A percentile compares a stretch with the other conserved stretches of the same genome.
Evolutionary conservation across 2,888 invertebrate genomes (phyloP).

Genomic region (Eupithecia dodoneata): DNA sequence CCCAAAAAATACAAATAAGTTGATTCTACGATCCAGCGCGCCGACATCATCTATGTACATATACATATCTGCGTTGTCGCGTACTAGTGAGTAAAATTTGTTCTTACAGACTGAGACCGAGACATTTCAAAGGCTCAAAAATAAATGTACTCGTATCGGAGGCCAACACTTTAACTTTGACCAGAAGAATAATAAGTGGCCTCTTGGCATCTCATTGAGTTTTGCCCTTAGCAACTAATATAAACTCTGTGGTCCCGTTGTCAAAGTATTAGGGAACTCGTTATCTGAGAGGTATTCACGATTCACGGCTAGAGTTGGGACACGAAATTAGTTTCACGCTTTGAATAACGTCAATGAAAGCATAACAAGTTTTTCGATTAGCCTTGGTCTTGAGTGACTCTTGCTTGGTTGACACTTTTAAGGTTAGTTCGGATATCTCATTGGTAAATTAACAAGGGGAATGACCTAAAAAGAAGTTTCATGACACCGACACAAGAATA

Average conservation of each 20-base stretch:
- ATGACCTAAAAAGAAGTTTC: neutral
- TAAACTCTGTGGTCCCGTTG: conserved; percentile 47
- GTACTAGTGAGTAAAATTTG: too few species aligned
- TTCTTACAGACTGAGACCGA: too few species aligned
- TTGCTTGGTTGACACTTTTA: neutral
- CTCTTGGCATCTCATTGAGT: conserved; percentile 5
- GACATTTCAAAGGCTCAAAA: too few species aligned
- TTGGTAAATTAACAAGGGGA: neutral
- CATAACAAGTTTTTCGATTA: conserved; percentile 9
- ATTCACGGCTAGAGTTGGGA: conserved; percentile 35
- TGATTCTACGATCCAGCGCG: too few species aligned
- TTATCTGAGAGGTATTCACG: conserved; percentile 52
- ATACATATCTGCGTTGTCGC: too few species aligned
- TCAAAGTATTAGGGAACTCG: conserved; percentile 57
- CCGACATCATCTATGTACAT: too few species aligned
- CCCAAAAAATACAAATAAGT: too few species aligned
- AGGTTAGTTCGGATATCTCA: neutral
- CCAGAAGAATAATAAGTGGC: conserved; percentile 38
- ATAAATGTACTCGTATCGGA: neutral
- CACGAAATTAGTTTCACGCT: conserved; percentile 6
- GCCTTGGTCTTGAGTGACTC: neutral
- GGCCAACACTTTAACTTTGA: conserved; percentile 1
- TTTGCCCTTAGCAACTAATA: conserved; percentile 27
- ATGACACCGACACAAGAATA: too few species aligned
- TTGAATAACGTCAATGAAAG: conserved; percentile 2